Evolutionary conservation across 2,113 vertebrate species (phyloP).

Genomic region (Ardeotis arabs): DNA sequence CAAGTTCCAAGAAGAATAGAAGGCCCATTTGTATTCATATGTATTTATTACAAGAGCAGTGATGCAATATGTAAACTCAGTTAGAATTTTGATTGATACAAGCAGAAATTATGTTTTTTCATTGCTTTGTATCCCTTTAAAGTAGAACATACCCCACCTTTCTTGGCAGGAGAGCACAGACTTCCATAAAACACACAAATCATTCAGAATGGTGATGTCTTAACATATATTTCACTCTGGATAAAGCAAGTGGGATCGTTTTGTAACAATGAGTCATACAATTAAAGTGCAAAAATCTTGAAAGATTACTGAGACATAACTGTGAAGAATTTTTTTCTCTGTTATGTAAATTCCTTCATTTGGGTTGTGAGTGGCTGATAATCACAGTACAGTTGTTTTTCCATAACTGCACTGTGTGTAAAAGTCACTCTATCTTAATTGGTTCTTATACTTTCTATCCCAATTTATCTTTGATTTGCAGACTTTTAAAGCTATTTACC

Average conservation of each 20-base stretch:
- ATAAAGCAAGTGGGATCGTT: constrained; percentile 20
- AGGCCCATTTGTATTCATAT: background rate
- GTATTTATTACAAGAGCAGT: background rate
- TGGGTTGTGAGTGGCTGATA: constrained; percentile 47
- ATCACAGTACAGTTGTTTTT: constrained; percentile 52
- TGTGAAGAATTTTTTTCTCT: constrained; percentile 37
- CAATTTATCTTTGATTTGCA: background rate
- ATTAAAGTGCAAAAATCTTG: constrained; percentile 45
- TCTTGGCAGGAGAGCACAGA: background rate
- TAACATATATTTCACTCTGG: constrained; percentile 12
- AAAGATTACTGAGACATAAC: constrained; percentile 45
- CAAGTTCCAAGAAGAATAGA: background rate
- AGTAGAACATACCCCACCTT: background rate
- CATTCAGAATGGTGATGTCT: background rate
- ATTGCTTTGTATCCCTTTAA: background rate
- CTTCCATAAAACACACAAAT: background rate
- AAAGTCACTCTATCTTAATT: constrained; percentile 36
- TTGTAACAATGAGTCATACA: constrained; percentile 53
- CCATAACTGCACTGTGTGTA: constrained; percentile 22
- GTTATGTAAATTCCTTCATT: constrained; percentile 53
- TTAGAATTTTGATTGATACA: background rate
- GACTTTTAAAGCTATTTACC: constrained; percentile 22
- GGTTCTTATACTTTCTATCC: background rate
- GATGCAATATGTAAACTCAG: background rate
- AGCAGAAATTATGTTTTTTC: background rate